Base-by-base conservation (phyloP, 2,888 invertebrate species). In the Lithophane socia region DNA sequence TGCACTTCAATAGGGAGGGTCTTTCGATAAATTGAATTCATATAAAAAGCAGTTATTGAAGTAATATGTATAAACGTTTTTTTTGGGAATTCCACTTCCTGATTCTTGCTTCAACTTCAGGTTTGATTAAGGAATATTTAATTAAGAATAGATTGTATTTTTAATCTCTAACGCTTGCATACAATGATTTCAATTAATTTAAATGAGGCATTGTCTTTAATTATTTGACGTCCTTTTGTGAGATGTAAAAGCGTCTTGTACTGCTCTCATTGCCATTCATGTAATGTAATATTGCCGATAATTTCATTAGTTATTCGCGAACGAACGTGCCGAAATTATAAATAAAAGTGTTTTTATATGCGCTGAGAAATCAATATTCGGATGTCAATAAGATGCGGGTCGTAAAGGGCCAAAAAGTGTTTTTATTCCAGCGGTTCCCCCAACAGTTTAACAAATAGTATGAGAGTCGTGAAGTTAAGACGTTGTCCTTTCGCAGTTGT, bases 1-100 rank as follows among this genome's bases (percentile, higher is more conserved):
- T 82, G 52, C 44, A 82, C 69, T 56, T 82, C 52, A 77, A 77
- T 70, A 79, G 29, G 24, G 24, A 47, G 12, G 9, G 3, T 24
- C 13, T 69, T 72, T 67, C 42, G 10, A 42, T 73, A n/a, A 70
- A 60, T 70, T 5, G 24, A 83, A 67, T 73, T 71, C 37, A 37
- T 49, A 65, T 16, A 73, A 61, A 66, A 61, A 63, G 7, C 44
- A 24, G 21, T 61, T 56, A 44, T 37, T 24, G 0, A 24, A 65
- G 12, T 47, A 29, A 54, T 47, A 58, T 49, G 47, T 29, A 9
- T 49, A 9, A 42, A n/a, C 10, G 13, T 56, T 18, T 56, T 42
- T 63, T 64, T 65, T 58, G 0, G 16, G 37, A 42, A n/a, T 64
- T 52, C 7, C 9, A 21, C 1, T 65, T 80, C 18, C 24, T 47